These are phyloP conservation scores for Oryctes rhinoceros DNA, from an alignment of 1,140 invertebrate species.

Conservation along the genomic window DNA sequence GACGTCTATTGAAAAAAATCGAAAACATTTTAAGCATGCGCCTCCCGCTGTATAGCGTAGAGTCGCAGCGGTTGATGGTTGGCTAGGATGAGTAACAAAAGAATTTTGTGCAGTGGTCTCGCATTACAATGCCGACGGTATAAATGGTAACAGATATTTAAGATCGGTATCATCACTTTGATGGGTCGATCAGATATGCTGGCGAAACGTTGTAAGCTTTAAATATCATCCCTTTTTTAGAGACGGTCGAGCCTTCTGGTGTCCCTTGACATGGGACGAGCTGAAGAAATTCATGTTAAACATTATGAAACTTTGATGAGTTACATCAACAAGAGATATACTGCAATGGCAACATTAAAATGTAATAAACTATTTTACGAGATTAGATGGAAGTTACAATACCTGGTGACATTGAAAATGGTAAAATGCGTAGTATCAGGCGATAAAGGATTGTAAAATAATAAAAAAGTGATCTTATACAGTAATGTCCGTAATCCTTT, in stretches of 20 bases:
- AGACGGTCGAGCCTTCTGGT: conserved; percentile 18
- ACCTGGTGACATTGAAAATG: too few relatives aligned
- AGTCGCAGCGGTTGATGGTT: not conserved
- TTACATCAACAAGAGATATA: not conserved
- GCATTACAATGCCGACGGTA: conserved; percentile 35
- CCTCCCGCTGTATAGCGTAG: not conserved
- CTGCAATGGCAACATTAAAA: not conserved
- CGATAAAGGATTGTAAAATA: too few relatives aligned
- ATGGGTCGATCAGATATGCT: conserved; percentile 37
- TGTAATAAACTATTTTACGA: too few relatives aligned
- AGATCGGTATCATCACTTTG: conserved; percentile 34
- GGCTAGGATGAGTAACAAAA: conserved; percentile 28
- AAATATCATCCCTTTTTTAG: conserved; percentile 32
- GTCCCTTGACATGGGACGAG: conserved; percentile 18
- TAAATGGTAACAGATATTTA: conserved; percentile 40
- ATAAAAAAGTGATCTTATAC: too few relatives aligned
- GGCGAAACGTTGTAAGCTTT: conserved; percentile 28
- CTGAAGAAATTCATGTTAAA: conserved; percentile 26
- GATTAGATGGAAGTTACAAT: too few relatives aligned
- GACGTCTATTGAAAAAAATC: conserved; percentile 28
- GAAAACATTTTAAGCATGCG: conserved; percentile 15
- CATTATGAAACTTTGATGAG: not conserved
- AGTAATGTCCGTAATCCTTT: too few relatives aligned
- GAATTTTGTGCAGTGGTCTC: conserved; percentile 37
- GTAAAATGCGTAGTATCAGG: too few relatives aligned